Conservation (phyloP, 2,888 invertebrate genomes). For the Drosophila basisetae region DNA sequence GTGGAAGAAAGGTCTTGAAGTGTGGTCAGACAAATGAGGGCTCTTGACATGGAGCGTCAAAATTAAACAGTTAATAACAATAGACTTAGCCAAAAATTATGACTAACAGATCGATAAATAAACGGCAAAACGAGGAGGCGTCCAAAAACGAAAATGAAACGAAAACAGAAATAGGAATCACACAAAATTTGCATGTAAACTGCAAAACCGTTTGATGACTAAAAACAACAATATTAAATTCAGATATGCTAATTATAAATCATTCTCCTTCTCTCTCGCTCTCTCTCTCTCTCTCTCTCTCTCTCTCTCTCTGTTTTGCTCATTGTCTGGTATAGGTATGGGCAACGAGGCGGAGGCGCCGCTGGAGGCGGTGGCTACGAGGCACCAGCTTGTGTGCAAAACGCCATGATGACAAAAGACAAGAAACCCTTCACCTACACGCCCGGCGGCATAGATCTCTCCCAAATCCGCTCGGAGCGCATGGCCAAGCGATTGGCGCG, state of each 20-base stretch:
- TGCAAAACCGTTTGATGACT: slow-evolving; percentile 27
- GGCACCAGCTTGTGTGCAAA: slow-evolving; percentile 95
- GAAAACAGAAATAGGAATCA: slow-evolving; percentile 6
- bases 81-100: slow-evolving; percentile 56
- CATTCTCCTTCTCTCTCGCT: not conserved
- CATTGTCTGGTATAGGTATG: slow-evolving; percentile 74
- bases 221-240: slow-evolving; percentile 15
- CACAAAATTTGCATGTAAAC: slow-evolving; percentile 58
- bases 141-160: slow-evolving; percentile 15
- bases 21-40: slow-evolving; percentile 49
- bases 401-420: slow-evolving; percentile 97
- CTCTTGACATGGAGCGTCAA: slow-evolving; percentile 39
- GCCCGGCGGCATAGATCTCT: slow-evolving; percentile 95
- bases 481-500: slow-evolving; percentile 92
- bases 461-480: slow-evolving; percentile 95
- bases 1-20: slow-evolving; percentile 19
- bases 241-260: slow-evolving; percentile 36
- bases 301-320: not conserved
- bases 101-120: slow-evolving; percentile 51
- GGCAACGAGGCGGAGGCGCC: slow-evolving; percentile 83
- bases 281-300: slow-evolving; percentile 3
- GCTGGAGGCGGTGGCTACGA: slow-evolving; percentile 86
- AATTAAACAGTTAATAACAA: slow-evolving; percentile 62
- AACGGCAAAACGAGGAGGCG: slow-evolving; percentile 30
- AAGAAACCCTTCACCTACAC: slow-evolving; percentile 99